Percentiles rank a stretch among this genome's conserved stretches.
phyloP scores from a whole-genome alignment of 2,797 vertebrate genomes.

The Todus mexicanus region DNA sequence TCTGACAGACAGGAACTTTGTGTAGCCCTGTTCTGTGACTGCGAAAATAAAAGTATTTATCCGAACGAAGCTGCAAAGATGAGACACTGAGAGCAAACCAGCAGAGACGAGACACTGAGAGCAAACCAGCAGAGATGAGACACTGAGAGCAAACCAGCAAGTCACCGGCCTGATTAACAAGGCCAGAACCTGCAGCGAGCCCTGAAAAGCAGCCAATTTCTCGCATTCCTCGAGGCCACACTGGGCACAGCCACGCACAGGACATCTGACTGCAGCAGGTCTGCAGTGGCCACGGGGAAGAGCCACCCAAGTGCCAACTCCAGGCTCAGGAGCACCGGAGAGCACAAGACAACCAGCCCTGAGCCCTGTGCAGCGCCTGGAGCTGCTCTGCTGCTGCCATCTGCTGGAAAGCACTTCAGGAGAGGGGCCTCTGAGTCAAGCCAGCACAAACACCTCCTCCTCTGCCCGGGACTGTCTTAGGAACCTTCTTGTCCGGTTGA shows the following conservation, averaged over 20 bases:
- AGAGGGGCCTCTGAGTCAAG: background rate
- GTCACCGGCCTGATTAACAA: background rate
- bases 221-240: background rate
- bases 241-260: background rate
- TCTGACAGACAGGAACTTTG: background rate
- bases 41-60: background rate
- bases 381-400: constrained; percentile 60
- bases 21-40: background rate
- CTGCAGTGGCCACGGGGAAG: background rate
- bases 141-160: background rate
- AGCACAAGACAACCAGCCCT: background rate
- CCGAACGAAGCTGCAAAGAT: background rate
- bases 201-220: background rate
- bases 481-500: background rate
- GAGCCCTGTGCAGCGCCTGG: background rate
- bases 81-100: background rate
- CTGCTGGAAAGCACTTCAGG: constrained; percentile 50
- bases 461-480: background rate
- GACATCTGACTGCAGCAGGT: background rate
- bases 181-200: background rate
- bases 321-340: background rate
- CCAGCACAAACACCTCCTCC: background rate
- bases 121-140: background rate
- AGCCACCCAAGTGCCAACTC: background rate
- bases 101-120: background rate